These are phyloP conservation scores for Argya squamiceps DNA, from an alignment of 2,797 vertebrate genomes.

Conservation along the genomic window DNA sequence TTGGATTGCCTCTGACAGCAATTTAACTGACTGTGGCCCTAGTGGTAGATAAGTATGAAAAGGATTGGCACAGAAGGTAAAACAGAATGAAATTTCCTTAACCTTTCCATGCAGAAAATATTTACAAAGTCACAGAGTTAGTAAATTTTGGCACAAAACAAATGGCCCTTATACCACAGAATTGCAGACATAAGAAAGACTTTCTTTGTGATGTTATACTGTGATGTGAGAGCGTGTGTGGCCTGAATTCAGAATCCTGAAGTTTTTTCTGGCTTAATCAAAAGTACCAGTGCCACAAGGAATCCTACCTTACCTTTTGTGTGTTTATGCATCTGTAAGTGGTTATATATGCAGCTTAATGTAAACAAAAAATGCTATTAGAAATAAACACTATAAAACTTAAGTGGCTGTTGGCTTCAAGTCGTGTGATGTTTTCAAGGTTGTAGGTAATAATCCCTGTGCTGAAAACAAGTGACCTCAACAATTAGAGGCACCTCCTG, in stretches of 20 bases:
- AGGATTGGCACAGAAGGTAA: not conserved
- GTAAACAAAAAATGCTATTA: not conserved
- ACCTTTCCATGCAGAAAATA: not conserved
- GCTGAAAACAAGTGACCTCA: not conserved
- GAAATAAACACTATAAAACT: not conserved
- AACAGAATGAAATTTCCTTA: not conserved
- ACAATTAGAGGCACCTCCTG: not conserved
- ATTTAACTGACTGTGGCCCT: not conserved
- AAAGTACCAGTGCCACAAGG: not conserved
- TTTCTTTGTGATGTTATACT: not conserved
- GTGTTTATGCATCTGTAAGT: not conserved
- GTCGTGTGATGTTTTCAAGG: not conserved
- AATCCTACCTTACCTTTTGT: not conserved
- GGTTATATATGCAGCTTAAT: not conserved
- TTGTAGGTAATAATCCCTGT: not conserved
- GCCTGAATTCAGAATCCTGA: not conserved
- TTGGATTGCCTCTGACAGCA: not conserved
- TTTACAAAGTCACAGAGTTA: not conserved
- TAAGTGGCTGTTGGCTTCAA: not conserved
- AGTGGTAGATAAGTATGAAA: not conserved
- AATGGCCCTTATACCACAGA: not conserved
- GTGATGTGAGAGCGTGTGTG: not conserved
- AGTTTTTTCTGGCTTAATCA: not conserved
- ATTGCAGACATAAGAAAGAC: not conserved
- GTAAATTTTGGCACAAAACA: not conserved